phyloP scores from a whole-genome alignment of 2,888 invertebrate species.

The Andrena hattorfiana region DNA sequence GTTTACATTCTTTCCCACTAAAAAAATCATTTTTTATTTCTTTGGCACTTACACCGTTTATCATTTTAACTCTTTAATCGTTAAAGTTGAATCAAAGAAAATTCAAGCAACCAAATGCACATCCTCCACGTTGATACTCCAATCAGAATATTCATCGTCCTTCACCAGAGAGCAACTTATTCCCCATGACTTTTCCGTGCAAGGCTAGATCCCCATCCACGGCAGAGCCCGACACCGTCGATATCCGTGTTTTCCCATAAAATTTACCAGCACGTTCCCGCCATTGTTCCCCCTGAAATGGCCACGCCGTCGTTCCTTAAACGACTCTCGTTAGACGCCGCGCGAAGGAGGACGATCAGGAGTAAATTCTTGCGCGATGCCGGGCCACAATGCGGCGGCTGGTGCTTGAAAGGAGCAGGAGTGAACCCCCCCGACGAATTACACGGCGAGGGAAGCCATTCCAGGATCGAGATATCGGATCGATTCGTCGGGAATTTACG shows the following conservation, averaged over 20 bases:
- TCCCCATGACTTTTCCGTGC: neutral
- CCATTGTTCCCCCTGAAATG: constrained; percentile 57
- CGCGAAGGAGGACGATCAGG: constrained; percentile 17
- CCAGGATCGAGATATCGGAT: constrained; percentile 55
- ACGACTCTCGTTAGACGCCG: constrained; percentile 42
- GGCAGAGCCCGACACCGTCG: constrained; percentile 18
- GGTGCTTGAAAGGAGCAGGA: constrained; percentile 39
- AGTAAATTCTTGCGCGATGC: constrained; percentile 45
- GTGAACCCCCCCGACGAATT: constrained; percentile 34
- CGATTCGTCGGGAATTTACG: constrained; percentile 61
- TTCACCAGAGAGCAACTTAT: neutral
- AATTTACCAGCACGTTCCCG: constrained; percentile 50
- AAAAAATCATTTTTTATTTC: no score
- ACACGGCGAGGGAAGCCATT: constrained; percentile 30
- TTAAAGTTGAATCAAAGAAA: no score
- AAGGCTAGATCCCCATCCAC: constrained; percentile 30
- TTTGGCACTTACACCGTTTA: no score
- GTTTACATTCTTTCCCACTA: no score
- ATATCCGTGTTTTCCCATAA: constrained; percentile 46
- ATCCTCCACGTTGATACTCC: no score
- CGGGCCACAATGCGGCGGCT: constrained; percentile 21
- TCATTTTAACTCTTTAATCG: no score
- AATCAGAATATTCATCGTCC: neutral
- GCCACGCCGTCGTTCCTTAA: constrained; percentile 38
- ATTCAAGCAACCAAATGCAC: no score